Base-by-base conservation (phyloP, 2,113 vertebrate species). In the Plectropomus leopardus region DNA sequence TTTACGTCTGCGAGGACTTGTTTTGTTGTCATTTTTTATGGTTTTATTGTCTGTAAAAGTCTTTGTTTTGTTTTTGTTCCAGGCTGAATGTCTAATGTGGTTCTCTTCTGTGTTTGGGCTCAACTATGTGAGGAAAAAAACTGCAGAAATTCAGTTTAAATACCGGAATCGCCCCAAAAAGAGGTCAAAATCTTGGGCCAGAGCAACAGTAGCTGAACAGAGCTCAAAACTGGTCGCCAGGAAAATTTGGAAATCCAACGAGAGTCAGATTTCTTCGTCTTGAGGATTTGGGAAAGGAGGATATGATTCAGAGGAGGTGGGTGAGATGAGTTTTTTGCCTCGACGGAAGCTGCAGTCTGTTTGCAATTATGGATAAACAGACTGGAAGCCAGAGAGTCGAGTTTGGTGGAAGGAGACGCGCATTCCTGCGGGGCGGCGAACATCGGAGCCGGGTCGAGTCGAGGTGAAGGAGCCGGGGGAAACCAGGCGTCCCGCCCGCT, bases 321-420 rank as follows among this genome's bases (percentile, higher is more conserved):
- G 34, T 21, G 26, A 58, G 64, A 72, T 26, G 57, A 63, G 10
- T 42, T 75, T 55, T 10, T 17, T 55, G 55, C 44, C 45, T 7
- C 0, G 72, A 69, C 57, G 4, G 71, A 76, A 88, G 75, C 67
- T 54, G 74, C 2, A 15, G 90, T 81, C 91, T 92, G 91, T 32
- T 86, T 88, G 74, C 64, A 85, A 92, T 92, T 90, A 92, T 2
- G 48, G 76, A 47, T 30, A 51, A 85, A 82, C 71, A 48, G 63
- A 23, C 48, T 58, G 48, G 54, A 71, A 67, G 82, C 73, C 63
- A 26, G 58, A 51, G 70, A 44, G 75, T 23, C 3, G 45, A 36
- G 7, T 59, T 42, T 55, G 60, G 85, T 72, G 73, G 72, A 86
- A 58, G 82, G 50, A 82, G 68, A 47, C 54, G 0, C 21, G n/a